Conservation (phyloP, 2,113 vertebrate genomes). For the Sorex fumeus region DNA sequence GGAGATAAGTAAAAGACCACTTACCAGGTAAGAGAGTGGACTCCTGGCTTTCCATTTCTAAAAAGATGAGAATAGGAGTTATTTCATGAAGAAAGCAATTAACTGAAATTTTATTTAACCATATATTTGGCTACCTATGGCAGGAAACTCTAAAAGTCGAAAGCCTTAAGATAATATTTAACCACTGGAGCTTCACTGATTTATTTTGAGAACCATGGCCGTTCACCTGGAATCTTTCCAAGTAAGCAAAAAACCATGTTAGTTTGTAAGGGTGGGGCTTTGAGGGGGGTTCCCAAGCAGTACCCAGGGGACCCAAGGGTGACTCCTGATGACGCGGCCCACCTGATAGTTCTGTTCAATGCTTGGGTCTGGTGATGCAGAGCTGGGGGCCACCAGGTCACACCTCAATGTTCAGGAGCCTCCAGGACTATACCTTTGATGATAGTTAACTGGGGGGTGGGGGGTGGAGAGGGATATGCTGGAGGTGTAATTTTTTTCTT, state of each 20-base stretch:
- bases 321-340: too few species aligned
- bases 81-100: slow-evolving; percentile 24
- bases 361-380: too few species aligned
- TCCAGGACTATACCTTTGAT: too few species aligned
- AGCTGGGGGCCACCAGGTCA: too few species aligned
- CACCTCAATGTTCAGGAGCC: too few species aligned
- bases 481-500: too few species aligned
- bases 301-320: too few species aligned
- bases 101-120: slow-evolving; percentile 54
- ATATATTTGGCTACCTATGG: background rate
- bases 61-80: slow-evolving; percentile 57
- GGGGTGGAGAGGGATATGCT: too few species aligned
- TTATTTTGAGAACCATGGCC: background rate
- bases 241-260: background rate
- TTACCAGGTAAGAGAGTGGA: slow-evolving; percentile 42
- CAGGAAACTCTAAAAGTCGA: slow-evolving; percentile 11
- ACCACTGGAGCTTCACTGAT: background rate
- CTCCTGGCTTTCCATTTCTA: slow-evolving; percentile 53
- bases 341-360: too few species aligned
- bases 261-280: too few species aligned
- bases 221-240: background rate
- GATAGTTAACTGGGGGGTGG: too few species aligned
- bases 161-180: background rate
- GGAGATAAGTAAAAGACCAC: background rate
- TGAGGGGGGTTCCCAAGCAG: too few species aligned